These are phyloP conservation scores for Criorhina ranunculi DNA, from an alignment of 2,888 invertebrate species.

Conservation along the genomic window DNA sequence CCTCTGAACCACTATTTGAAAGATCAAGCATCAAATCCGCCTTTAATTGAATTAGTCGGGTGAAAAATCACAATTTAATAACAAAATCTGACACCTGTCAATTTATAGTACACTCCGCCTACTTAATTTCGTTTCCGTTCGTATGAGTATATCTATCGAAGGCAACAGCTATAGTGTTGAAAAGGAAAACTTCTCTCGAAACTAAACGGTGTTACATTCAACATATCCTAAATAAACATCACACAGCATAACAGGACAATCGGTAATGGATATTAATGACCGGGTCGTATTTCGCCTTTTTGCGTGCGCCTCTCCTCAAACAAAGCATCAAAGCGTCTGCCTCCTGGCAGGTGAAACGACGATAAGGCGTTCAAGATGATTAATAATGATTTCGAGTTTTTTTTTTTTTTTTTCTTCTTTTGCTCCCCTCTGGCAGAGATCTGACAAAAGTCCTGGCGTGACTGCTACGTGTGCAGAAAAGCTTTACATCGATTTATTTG, in stretches of 20 bases:
- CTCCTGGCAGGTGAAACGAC: slow-evolving; percentile 32
- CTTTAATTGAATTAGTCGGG: slow-evolving; percentile 44
- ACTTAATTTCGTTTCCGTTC: slow-evolving; percentile 13
- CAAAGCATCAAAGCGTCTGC: neutral
- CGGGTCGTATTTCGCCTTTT: slow-evolving; percentile 23
- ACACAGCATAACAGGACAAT: slow-evolving; percentile 39
- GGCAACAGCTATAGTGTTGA: neutral
- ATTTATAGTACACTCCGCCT: slow-evolving; percentile 15
- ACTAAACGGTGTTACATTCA: slow-evolving; percentile 15
- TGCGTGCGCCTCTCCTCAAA: neutral
- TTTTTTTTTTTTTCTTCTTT: neutral
- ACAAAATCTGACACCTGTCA: slow-evolving; percentile 64
- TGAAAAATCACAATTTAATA: slow-evolving; percentile 47
- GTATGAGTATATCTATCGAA: slow-evolving; percentile 34
- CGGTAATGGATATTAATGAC: slow-evolving; percentile 71
- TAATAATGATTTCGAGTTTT: slow-evolving; percentile 53
- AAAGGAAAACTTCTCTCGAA: slow-evolving; percentile 10
- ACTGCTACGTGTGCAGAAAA: slow-evolving; percentile 18
- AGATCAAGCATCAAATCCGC: slow-evolving; percentile 26
- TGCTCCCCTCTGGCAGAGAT: neutral
- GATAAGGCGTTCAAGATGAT: slow-evolving; percentile 64
- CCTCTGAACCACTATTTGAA: slow-evolving; percentile 10
- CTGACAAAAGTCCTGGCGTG: slow-evolving; percentile 37
- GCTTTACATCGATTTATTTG: slow-evolving; percentile 52
- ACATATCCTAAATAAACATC: slow-evolving; percentile 57